Evolutionary conservation across 2,888 invertebrate species (phyloP), one percentile per base, ranked within the genome.

Genomic region (Incurvaria masculella): DNA sequence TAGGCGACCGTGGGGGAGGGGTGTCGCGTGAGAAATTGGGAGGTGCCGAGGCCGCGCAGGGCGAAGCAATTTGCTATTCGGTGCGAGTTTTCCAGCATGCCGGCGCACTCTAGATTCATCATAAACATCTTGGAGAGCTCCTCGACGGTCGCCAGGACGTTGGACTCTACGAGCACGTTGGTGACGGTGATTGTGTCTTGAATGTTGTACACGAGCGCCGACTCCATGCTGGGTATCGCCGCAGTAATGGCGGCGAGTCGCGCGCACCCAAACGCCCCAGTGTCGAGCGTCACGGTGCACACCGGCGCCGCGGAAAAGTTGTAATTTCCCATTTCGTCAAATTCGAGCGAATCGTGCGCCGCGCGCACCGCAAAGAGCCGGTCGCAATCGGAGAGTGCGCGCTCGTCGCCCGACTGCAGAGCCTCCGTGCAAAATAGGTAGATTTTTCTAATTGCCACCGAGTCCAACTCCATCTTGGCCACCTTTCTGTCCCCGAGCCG

Each of bases 171-270:
- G 20, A 38, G 19, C 19, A 45, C 45, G n/a, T 39, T 19, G 21
- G 45, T 38, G 38, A 38, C 45, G 33, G 45, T 45, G 38, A 45
- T 45, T 6, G 45, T 45, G 45, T 33, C 44, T 45, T 45, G 45
- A 33, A 45, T 38, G 21, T 38, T 38, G 27, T 45, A 38, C 20
- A 19, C 39, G 21, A 45, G 39, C 19, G 21, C 45, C 21, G 38
- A 21, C 39, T 45, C 39, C 21, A 45, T 33, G 38, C 39, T 38
- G 21, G 45, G 45, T 39, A 45, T 45, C 45, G 21, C 17, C 45
- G 38, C 45, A 39, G 45, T n/a, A 20, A 39, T 45, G 27, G 27
- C 44, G 38, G 19, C 19, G 27, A 44, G 44, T n/a, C 20, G 44
- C 27, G 33, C 33, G 44, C n/a, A n/a, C n/a, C n/a, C n/a, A n/a